Conservation (phyloP, 2,888 invertebrate species). For the Adineta ricciae region DNA sequence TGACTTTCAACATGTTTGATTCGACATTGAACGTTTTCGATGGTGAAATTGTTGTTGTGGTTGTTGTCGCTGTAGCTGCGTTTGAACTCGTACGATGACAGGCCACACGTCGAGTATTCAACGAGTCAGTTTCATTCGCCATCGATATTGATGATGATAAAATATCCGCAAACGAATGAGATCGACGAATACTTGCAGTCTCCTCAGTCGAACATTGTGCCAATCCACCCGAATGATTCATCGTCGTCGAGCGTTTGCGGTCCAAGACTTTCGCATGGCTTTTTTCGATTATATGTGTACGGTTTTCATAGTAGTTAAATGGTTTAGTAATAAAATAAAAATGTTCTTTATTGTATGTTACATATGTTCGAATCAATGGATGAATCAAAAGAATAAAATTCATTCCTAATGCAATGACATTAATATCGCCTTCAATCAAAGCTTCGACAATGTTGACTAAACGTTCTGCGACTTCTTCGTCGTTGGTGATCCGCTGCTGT, state of each 20-base stretch:
- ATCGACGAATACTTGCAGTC: background rate
- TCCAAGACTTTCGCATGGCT: background rate
- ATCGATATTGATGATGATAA: background rate
- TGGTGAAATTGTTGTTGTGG: background rate
- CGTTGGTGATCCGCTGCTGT: background rate
- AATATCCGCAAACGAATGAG: background rate
- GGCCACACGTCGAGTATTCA: background rate
- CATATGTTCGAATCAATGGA: constrained; percentile 17
- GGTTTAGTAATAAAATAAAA: background rate
- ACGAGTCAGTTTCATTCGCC: background rate
- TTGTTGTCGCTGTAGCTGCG: background rate
- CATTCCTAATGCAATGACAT: background rate
- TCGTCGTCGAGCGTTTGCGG: background rate
- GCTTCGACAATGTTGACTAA: background rate
- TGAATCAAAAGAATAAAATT: constrained; percentile 9
- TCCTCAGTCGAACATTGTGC: background rate
- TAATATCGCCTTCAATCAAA: constrained; percentile 4
- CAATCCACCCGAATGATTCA: background rate
- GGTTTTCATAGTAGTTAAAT: background rate
- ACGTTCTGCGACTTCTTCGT: background rate
- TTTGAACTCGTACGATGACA: background rate
- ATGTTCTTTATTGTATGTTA: constrained; percentile 14
- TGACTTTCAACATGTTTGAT: background rate
- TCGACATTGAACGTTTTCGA: background rate
- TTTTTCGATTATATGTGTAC: background rate